Evolutionary conservation across 2,113 vertebrate species (phyloP).

Genomic region (Nycticorax nycticorax): DNA sequence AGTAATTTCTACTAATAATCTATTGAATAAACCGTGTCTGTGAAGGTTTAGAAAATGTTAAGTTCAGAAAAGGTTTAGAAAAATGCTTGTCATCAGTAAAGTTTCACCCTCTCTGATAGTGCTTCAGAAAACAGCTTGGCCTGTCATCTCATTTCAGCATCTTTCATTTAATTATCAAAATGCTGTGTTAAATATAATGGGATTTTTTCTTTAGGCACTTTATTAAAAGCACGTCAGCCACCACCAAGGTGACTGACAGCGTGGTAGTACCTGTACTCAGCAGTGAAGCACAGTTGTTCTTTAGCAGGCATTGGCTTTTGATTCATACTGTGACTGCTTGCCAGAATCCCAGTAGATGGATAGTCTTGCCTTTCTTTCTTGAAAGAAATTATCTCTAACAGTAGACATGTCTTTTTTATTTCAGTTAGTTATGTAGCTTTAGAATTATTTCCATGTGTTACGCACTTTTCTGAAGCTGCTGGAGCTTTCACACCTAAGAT

Average conservation of each 20-base stretch:
- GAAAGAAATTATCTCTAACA: background rate
- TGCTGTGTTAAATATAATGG: fast-evolving
- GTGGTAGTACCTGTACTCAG: background rate
- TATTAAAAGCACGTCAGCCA: background rate
- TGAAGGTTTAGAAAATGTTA: background rate
- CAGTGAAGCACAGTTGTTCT: background rate
- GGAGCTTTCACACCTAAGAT: background rate
- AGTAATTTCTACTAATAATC: background rate
- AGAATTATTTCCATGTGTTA: background rate
- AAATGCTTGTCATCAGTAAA: background rate
- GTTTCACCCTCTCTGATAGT: background rate
- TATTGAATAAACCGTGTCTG: background rate
- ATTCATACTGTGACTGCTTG: background rate
- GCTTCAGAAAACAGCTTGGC: background rate
- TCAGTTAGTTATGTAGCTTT: background rate
- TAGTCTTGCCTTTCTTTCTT: background rate
- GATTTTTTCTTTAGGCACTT: background rate
- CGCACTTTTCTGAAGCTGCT: fast-evolving
- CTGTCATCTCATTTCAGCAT: background rate
- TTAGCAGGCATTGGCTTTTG: background rate
- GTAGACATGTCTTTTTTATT: background rate
- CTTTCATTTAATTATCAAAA: background rate
- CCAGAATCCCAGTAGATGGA: background rate
- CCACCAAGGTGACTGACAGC: background rate
- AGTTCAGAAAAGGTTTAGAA: background rate